phyloP scores from a whole-genome alignment of 2,113 vertebrate genomes.

The Misgurnus mizolepis region DNA sequence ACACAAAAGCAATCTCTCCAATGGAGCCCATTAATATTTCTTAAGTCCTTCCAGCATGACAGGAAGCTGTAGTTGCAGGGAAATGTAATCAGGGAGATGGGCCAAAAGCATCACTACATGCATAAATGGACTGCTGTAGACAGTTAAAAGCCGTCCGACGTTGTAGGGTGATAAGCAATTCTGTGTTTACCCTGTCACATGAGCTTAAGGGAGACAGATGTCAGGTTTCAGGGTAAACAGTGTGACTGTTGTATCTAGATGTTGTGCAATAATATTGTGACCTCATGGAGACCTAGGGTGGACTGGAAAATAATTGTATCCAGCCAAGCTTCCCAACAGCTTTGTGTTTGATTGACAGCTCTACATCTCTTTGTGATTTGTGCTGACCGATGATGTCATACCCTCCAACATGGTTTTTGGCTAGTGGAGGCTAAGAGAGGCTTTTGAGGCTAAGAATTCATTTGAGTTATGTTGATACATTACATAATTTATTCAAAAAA shows the following conservation, averaged over 20 bases:
- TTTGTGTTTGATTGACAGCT: conserved; percentile 16
- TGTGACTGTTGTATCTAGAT: not conserved
- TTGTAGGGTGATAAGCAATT: conserved; percentile 22
- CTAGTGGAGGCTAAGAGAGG: not conserved
- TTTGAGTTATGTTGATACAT: not conserved
- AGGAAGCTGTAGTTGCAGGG: conserved; percentile 49
- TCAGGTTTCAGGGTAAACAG: not conserved
- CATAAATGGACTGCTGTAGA: conserved; percentile 11
- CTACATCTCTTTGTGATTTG: not conserved
- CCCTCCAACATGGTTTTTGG: not conserved
- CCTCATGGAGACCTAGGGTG: not conserved
- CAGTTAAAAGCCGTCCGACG: conserved; percentile 23
- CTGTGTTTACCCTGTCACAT: conserved; percentile 16
- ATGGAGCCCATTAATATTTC: conserved; percentile 63
- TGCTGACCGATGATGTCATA: not conserved
- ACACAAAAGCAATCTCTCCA: conserved; percentile 60
- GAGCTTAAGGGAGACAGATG: not conserved
- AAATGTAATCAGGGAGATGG: conserved; percentile 65
- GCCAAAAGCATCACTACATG: conserved; percentile 29
- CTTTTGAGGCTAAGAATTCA: conserved; percentile 8
- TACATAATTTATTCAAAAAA: not conserved
- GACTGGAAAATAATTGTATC: not conserved
- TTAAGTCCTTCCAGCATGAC: conserved; percentile 54
- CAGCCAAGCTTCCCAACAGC: not conserved
- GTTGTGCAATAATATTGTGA: not conserved